These are phyloP conservation scores for Pammene aurita DNA, from an alignment of 2,888 invertebrate species.

Conservation along the genomic window DNA sequence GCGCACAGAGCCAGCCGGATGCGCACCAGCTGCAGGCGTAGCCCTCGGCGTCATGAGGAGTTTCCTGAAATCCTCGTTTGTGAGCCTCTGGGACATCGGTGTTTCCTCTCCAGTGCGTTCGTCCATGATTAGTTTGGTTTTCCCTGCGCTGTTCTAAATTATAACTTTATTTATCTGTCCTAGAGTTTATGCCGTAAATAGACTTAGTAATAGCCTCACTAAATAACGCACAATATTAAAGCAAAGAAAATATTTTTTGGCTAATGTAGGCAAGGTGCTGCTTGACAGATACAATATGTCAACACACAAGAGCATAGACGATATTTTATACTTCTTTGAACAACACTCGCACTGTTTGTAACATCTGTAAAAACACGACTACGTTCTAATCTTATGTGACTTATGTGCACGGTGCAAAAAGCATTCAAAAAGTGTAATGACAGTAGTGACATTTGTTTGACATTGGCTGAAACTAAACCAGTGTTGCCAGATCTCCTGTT, in stretches of 20 bases:
- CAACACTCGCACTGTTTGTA: not conserved
- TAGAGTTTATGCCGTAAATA: not conserved
- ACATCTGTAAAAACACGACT: constrained; percentile 7
- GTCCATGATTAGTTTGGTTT: constrained; percentile 68
- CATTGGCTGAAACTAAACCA: no score
- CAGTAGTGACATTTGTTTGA: constrained; percentile 21
- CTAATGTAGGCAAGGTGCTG: not conserved
- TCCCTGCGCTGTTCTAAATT: not conserved
- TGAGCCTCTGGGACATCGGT: constrained; percentile 90
- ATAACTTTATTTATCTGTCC: not conserved
- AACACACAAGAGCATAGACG: constrained; percentile 4
- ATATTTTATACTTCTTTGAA: not conserved
- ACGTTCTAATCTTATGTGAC: no score
- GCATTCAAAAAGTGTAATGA: not conserved
- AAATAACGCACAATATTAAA: not conserved
- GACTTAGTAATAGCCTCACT: not conserved
- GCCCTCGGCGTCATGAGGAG: constrained; percentile 96
- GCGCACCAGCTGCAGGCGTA: constrained; percentile 83
- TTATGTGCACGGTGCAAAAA: no score
- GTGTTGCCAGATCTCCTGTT: no score
- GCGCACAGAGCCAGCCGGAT: constrained; percentile 84
- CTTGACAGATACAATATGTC: constrained; percentile 8
- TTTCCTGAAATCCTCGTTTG: constrained; percentile 98
- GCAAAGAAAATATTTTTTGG: not conserved
- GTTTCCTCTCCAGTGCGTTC: constrained; percentile 82